phyloP scores from a whole-genome alignment of 2,797 vertebrate genomes.

The Loriculus beryllinus region DNA sequence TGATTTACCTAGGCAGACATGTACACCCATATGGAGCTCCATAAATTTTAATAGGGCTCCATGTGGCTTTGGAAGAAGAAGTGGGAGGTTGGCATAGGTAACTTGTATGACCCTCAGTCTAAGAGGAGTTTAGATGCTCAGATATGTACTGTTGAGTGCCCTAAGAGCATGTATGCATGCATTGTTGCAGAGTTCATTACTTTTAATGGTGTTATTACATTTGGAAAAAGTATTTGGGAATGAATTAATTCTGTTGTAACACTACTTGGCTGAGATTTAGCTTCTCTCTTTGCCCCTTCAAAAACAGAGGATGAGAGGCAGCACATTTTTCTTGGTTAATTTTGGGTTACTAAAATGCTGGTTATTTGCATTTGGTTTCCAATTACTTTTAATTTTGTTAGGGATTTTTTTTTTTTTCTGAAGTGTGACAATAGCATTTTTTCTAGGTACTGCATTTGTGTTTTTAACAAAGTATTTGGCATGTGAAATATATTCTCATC shows the following conservation, averaged over 20 bases:
- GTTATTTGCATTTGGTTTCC: background rate
- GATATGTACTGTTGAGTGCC: fast-evolving
- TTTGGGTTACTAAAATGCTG: background rate
- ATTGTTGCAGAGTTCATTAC: background rate
- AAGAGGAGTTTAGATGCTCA: background rate
- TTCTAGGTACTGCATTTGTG: background rate
- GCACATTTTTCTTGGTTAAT: background rate
- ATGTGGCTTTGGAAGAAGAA: background rate
- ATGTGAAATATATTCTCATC: background rate
- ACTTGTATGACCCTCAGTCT: background rate
- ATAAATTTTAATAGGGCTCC: conserved; percentile 43
- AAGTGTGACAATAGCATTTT: background rate
- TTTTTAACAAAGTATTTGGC: background rate
- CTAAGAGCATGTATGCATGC: background rate
- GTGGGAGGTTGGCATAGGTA: background rate
- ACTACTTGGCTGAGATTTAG: background rate
- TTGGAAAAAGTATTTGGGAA: background rate
- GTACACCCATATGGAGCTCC: background rate
- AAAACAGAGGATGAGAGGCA: background rate
- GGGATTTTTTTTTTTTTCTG: background rate
- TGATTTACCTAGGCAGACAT: conserved; percentile 50
- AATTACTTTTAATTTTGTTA: background rate
- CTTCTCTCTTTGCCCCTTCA: background rate
- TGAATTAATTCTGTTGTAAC: background rate
- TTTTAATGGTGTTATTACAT: fast-evolving